These are phyloP conservation scores for Oscheius sp. DNA, from an alignment of 2,888 invertebrate species.

Conservation along the genomic window DNA sequence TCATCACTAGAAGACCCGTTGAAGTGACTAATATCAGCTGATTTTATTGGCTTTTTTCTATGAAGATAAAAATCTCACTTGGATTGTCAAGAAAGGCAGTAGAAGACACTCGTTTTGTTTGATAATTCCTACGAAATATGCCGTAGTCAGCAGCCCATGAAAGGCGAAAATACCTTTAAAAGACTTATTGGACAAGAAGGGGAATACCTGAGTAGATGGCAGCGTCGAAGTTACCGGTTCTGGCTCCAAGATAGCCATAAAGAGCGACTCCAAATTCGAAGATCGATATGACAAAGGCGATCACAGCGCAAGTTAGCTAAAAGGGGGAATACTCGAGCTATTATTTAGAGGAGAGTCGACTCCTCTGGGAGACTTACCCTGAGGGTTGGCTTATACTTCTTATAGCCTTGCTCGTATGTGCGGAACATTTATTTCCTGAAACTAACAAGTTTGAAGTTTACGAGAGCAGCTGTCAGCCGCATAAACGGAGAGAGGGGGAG, in stretches of 20 bases:
- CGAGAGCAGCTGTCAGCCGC: slow-evolving; percentile 9
- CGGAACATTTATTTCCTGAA: slow-evolving; percentile 35
- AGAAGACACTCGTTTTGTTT: slow-evolving; percentile 42
- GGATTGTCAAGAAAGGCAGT: slow-evolving; percentile 46
- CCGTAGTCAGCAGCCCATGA: slow-evolving; percentile 40
- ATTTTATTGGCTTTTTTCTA: too few species aligned
- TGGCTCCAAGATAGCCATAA: slow-evolving; percentile 13
- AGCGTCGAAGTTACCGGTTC: slow-evolving; percentile 18
- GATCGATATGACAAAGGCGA: slow-evolving; percentile 5
- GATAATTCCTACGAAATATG: slow-evolving; percentile 41
- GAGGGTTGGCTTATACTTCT: slow-evolving; percentile 44
- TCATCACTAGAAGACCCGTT: slow-evolving; percentile 40
- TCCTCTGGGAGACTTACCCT: too few species aligned
- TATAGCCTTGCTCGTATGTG: slow-evolving; percentile 37
- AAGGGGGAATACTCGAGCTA: neutral
- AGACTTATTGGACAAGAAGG: neutral
- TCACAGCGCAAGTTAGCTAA: slow-evolving; percentile 19
- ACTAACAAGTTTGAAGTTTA: neutral
- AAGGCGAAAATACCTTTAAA: slow-evolving; percentile 40
- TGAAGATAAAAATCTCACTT: slow-evolving; percentile 31
- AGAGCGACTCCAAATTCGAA: slow-evolving; percentile 11
- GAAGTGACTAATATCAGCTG: slow-evolving; percentile 43
- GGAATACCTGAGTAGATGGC: slow-evolving; percentile 21
- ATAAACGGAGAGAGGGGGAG: neutral
- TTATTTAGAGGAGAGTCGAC: too few species aligned